Conservation (phyloP, 2,888 invertebrate genomes). For the Orthosia gothica region DNA sequence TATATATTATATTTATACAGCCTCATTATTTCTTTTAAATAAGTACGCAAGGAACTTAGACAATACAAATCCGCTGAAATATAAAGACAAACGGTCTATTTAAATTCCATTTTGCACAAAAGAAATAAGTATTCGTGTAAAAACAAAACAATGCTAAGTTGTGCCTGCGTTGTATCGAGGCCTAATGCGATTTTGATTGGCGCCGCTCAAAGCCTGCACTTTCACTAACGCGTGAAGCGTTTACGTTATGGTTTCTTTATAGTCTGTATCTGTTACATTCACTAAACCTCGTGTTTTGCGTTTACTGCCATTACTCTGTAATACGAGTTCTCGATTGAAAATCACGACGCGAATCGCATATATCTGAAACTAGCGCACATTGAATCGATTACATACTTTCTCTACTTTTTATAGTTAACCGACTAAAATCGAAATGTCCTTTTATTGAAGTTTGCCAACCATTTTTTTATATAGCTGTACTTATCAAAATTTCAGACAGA, state of each 20-base stretch:
- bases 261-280: constrained; percentile 68
- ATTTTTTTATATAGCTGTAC: constrained; percentile 22
- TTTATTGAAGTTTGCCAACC: constrained; percentile 16
- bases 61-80: constrained; percentile 12
- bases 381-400: constrained; percentile 68
- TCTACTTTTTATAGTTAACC: constrained; percentile 52
- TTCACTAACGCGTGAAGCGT: constrained; percentile 83
- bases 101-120: constrained; percentile 39
- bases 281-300: constrained; percentile 69
- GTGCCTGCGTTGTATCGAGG: constrained; percentile 72
- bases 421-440: constrained; percentile 44
- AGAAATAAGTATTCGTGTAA: constrained; percentile 30
- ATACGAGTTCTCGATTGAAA: constrained; percentile 66
- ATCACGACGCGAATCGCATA: constrained; percentile 64
- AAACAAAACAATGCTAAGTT: constrained; percentile 69
- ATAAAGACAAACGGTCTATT: constrained; percentile 41
- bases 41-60: not conserved
- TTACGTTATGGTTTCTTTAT: constrained; percentile 76
- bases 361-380: constrained; percentile 56
- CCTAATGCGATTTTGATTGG: constrained; percentile 88
- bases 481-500: constrained; percentile 30
- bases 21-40: constrained; percentile 3
- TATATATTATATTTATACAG: too few relatives aligned
- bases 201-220: constrained; percentile 82
- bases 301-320: constrained; percentile 60